Evolutionary conservation across 2,113 vertebrate species (phyloP), one percentile per base, ranked within the genome.

Genomic region (Nyctibius bracteatus): DNA sequence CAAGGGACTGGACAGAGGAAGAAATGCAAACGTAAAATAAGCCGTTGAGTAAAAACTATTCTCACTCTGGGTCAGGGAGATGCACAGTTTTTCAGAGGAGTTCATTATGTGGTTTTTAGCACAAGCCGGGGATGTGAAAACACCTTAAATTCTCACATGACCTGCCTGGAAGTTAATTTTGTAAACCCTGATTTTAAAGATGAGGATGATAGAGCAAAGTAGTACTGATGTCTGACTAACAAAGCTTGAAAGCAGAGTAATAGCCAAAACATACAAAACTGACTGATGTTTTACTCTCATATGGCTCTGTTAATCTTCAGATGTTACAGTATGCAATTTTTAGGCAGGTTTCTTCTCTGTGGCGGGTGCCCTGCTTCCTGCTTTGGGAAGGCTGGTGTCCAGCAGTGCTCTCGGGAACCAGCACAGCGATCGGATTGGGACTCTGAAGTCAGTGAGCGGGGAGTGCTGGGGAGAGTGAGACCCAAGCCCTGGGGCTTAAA

Each of bases 381-480:
- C 57, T 67, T 21, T 27, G 33, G 21, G 18, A 6, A 25, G 35
- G 44, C 5, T 20, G 39, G 54, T 49, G 35, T 17, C 22, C 54
- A 5, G 31, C 11, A 22, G 11, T 28, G 41, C 22, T 63, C 14
- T 23, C 0, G 1, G 35, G 8, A 59, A 0, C 54, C 23, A 1
- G 14, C 4, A 6, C 21, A 57, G 15, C 0, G 0, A 4, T 57
- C n/a, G n/a, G n/a, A n/a, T n/a, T n/a, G 52, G 17, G 12, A 1
- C 10, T 55, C 57, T 44, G 44, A 9, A 37, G n/a, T 31, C n/a
- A 9, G 4, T 5, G 57, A 17, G 33, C 3, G 27, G 66, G 18
- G 47, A 46, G 33, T 8, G 10, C 37, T 58, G 30, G n/a, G 19
- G 23, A 22, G 5, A 11, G 22, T 3, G 46, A 62, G 15, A 17